phyloP scores from a whole-genome alignment of 2,888 invertebrate genomes.

The Philopedon plagiatum region DNA sequence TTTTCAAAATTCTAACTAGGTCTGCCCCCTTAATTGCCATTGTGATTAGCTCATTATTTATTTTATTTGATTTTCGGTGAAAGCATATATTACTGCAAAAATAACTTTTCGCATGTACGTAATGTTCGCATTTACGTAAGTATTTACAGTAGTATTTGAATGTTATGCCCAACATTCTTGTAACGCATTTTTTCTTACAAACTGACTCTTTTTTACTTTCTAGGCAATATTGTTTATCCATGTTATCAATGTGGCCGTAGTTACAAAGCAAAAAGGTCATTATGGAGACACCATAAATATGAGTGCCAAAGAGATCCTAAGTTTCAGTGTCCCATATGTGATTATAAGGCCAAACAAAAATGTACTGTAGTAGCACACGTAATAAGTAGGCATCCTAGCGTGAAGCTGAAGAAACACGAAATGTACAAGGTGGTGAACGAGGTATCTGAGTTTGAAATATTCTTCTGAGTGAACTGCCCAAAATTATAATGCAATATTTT shows the following conservation, averaged over 20 bases:
- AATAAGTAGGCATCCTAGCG: constrained; percentile 41
- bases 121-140: no score
- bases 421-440: constrained; percentile 48
- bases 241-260: constrained; percentile 56
- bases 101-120: no score
- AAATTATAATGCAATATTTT: neutral
- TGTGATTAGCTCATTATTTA: no score
- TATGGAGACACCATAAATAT: constrained; percentile 60
- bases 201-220: constrained; percentile 12
- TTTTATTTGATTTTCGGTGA: no score
- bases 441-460: constrained; percentile 1
- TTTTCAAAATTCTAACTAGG: no score
- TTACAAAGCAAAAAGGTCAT: constrained; percentile 59
- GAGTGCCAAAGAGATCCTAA: constrained; percentile 60
- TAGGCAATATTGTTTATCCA: constrained; percentile 46
- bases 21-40: no score
- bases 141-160: no score
- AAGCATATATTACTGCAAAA: no score
- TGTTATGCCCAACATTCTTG: neutral
- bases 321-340: constrained; percentile 55
- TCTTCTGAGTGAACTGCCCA: neutral
- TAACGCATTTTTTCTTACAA: no score
- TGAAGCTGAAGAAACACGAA: constrained; percentile 41
- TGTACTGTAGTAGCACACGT: constrained; percentile 58
- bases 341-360: constrained; percentile 57